These are phyloP conservation scores for Centropyge bicolor DNA, from an alignment of 2,797 vertebrate genomes.

Conservation along the genomic window DNA sequence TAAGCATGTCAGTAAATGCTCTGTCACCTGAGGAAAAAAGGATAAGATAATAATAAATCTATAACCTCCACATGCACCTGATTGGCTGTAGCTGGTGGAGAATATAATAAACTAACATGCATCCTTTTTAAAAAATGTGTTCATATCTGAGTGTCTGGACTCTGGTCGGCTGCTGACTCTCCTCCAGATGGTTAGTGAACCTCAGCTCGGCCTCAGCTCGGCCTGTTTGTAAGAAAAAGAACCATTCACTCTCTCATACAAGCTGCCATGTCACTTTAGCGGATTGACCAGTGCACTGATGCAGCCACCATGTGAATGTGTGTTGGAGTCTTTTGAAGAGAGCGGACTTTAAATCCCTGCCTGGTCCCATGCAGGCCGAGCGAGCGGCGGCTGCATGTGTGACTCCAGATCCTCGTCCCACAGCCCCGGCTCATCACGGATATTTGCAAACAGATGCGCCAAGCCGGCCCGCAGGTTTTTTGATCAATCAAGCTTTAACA, in stretches of 20 bases:
- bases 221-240: conserved; percentile 4
- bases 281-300: conserved; percentile 72
- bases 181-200: conserved; percentile 66
- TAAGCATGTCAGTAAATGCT: neutral
- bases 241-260: conserved; percentile 47
- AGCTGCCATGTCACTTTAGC: conserved; percentile 57
- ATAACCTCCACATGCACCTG: neutral
- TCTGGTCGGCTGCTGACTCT: conserved; percentile 32
- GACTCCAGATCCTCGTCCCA: conserved; percentile 46
- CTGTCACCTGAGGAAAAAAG: neutral
- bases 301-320: conserved; percentile 49
- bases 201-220: conserved; percentile 7
- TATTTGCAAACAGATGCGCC: conserved; percentile 90
- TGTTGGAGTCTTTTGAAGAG: conserved; percentile 49
- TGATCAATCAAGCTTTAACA: conserved; percentile 90
- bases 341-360: conserved; percentile 68
- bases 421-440: conserved; percentile 41
- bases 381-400: conserved; percentile 44
- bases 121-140: neutral
- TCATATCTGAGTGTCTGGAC: conserved; percentile 4
- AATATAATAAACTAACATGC: neutral
- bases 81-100: neutral
- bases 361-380: conserved; percentile 42
- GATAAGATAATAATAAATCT: neutral
- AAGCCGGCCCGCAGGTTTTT: conserved; percentile 67